Evolutionary conservation across 2,888 invertebrate genomes (phyloP).

Genomic region (Meganola albula): DNA sequence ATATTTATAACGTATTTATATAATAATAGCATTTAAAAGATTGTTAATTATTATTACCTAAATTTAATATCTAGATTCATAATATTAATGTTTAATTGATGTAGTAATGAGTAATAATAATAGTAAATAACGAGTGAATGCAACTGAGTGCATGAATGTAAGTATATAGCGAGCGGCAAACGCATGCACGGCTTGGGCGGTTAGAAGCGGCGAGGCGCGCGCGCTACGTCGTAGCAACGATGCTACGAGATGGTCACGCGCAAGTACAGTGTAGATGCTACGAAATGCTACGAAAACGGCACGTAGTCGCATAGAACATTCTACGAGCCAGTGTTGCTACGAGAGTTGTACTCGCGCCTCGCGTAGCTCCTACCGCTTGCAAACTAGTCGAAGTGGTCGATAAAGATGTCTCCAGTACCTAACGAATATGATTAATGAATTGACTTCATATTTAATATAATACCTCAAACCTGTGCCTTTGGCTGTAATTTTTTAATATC

Average conservation of each 20-base stretch:
- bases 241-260: too few relatives aligned
- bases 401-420: constrained; percentile 64
- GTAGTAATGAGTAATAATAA: constrained; percentile 74
- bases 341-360: constrained; percentile 25
- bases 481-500: constrained; percentile 69
- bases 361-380: constrained; percentile 42
- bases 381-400: constrained; percentile 63
- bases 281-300: too few relatives aligned
- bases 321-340: constrained; percentile 36
- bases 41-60: constrained; percentile 79
- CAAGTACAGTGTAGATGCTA: too few relatives aligned
- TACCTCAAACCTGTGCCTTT: constrained; percentile 74
- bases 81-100: constrained; percentile 78
- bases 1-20: constrained; percentile 79
- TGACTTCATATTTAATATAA: constrained; percentile 75
- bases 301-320: too few relatives aligned
- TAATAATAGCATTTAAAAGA: constrained; percentile 79
- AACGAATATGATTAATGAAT: constrained; percentile 76
- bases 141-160: constrained; percentile 69
- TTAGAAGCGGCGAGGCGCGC: constrained; percentile 29
- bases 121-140: constrained; percentile 72
- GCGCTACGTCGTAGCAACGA: constrained; percentile 28
- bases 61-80: constrained; percentile 77
- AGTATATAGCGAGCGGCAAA: constrained; percentile 55
- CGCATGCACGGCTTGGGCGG: constrained; percentile 36